Evolutionary conservation across 2,113 vertebrate genomes (phyloP), one percentile per base, ranked within the genome.

Genomic region (Sinocyclocheilus anophthalmus): DNA sequence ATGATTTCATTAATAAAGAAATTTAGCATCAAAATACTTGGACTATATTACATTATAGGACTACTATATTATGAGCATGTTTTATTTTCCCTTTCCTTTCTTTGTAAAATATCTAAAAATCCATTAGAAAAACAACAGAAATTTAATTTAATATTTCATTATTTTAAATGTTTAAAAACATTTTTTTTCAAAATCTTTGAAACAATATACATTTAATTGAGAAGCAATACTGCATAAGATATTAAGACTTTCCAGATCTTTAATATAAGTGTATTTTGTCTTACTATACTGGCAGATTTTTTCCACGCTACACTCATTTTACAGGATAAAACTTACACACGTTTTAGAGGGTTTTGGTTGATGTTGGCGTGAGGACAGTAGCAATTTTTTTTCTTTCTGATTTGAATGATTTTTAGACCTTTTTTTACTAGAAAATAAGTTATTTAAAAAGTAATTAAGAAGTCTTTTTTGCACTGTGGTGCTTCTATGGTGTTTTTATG

Each of bases 281-380:
- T 42, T 42, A 42, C 2, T 67, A 16, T 33, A 65, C 24, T 26
- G 24, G 12, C 61, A 65, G 11, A 14, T 67, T 67, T 30, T 65
- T 5, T 12, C n/a, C 45, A 48, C 1, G 45, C 11, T 48, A 48
- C 45, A 3, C 45, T 48, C 10, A 48, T 48, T 48, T 48, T 48
- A 48, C 3, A 11, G 45, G 10, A 12, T 48, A 48, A 48, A 48
- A 48, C 45, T 9, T 42, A 42, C 39, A 1, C 6, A 42, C 39
- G 8, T 9, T 9, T 9, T 42, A 42, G 8, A 72, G 33, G 67
- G 61, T 39, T 42, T 79, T 61, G 18, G 77, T 79, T 79, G 55
- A 79, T 39, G 26, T 79, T 79, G 77, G 77, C 77, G 13, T 16
- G 13, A 39, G 18, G 55, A 42, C 65, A 65, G n/a, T n/a, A 70